Conservation (phyloP, 2,888 invertebrate species). For the Galeopsomyia nigrocyanea region DNA sequence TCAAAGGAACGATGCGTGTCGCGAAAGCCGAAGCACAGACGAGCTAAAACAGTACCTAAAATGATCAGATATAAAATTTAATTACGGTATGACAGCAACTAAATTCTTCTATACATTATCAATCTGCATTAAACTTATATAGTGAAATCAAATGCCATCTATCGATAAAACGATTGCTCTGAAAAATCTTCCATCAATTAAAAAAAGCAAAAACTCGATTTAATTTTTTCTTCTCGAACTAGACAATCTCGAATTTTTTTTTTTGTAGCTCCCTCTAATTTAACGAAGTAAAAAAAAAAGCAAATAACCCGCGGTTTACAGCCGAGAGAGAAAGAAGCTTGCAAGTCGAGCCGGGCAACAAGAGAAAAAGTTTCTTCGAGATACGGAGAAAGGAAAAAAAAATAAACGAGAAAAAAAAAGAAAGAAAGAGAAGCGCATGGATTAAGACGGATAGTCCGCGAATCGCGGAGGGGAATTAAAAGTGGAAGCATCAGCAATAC, state of each 20-base stretch:
- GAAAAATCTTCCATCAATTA: too few relatives aligned
- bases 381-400: too few relatives aligned
- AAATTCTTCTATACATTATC: too few relatives aligned
- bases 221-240: neutral
- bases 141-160: neutral
- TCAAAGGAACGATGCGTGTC: too few relatives aligned
- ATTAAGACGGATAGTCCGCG: conserved; percentile 42
- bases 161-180: neutral
- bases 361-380: neutral
- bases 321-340: conserved; percentile 2
- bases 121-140: too few relatives aligned
- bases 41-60: too few relatives aligned
- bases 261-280: too few relatives aligned
- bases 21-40: too few relatives aligned
- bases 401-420: neutral
- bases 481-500: conserved; percentile 38
- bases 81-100: too few relatives aligned
- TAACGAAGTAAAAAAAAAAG: conserved; percentile 1
- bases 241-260: too few relatives aligned
- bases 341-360: neutral
- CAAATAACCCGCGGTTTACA: conserved; percentile 8
- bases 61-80: too few relatives aligned
- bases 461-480: conserved; percentile 43
- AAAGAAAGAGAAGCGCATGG: conserved; percentile 13
- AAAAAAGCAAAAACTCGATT: neutral